Evolutionary conservation across 2,113 vertebrate genomes (phyloP).

Genomic region (Tachycineta bicolor): DNA sequence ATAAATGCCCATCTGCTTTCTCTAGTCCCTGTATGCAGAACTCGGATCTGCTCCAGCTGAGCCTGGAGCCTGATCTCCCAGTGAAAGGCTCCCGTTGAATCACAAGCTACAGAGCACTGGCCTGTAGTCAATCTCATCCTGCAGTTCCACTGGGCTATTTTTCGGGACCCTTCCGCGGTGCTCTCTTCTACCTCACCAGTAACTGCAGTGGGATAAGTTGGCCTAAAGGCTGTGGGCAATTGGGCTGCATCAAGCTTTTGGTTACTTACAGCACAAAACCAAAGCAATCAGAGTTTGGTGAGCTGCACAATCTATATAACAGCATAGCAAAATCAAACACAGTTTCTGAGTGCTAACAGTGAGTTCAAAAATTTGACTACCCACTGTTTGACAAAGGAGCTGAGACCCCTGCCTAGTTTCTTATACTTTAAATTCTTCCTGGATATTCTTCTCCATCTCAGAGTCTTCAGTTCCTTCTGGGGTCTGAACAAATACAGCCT

Average conservation of each 20-base stretch:
- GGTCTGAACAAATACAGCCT: not conserved
- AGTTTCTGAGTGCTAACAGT: not conserved
- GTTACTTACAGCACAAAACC: not conserved
- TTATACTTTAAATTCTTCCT: not conserved
- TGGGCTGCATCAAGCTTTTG: not conserved
- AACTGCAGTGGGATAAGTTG: rapidly evolving
- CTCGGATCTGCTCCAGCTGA: not conserved
- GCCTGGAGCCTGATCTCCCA: not conserved
- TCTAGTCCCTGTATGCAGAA: not conserved
- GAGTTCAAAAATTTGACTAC: not conserved
- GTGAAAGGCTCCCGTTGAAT: not conserved
- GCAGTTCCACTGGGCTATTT: not conserved
- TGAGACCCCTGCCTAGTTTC: not conserved
- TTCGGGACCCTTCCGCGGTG: not conserved
- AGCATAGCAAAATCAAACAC: not conserved
- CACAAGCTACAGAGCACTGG: not conserved
- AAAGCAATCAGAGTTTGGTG: not conserved
- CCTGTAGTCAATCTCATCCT: not conserved
- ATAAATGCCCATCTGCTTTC: not conserved
- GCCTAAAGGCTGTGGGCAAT: not conserved
- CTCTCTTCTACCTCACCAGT: not conserved
- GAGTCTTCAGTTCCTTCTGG: not conserved
- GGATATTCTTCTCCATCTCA: not conserved
- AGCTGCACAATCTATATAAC: not conserved
- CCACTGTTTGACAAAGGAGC: not conserved